These are phyloP conservation scores for Intellagama lesueurii DNA, from an alignment of 2,797 vertebrate genomes.

Conservation along the genomic window DNA sequence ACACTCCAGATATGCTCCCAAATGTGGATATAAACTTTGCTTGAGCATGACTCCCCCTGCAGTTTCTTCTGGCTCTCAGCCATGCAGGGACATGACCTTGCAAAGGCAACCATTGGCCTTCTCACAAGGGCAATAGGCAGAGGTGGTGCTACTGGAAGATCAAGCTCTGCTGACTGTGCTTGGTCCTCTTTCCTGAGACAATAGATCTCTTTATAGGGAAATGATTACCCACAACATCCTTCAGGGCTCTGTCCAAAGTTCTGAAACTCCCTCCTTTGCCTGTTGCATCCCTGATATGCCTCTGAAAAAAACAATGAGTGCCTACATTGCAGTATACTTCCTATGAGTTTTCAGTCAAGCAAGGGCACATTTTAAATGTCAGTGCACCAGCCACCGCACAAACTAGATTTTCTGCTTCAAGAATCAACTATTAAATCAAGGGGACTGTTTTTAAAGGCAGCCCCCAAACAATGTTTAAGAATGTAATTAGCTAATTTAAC, in stretches of 20 bases:
- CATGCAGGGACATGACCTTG: background rate
- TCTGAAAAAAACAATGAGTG: background rate
- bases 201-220: background rate
- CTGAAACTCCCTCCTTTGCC: background rate
- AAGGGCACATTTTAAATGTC: background rate
- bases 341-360: background rate
- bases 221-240: background rate
- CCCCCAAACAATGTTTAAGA: background rate
- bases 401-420: background rate
- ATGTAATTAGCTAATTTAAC: background rate
- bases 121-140: background rate
- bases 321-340: background rate
- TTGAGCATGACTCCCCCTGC: background rate
- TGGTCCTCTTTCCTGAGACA: background rate
- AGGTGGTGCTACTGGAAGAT: background rate
- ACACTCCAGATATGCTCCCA: background rate
- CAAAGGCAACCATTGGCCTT: background rate
- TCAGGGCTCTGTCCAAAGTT: background rate
- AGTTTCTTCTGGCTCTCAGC: background rate
- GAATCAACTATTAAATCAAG: background rate
- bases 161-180: background rate
- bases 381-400: background rate
- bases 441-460: background rate
- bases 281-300: background rate
- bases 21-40: background rate